Evolutionary conservation across 2,888 invertebrate species (phyloP), one percentile per base, ranked within the genome.

Genomic region (Meganola albula): DNA sequence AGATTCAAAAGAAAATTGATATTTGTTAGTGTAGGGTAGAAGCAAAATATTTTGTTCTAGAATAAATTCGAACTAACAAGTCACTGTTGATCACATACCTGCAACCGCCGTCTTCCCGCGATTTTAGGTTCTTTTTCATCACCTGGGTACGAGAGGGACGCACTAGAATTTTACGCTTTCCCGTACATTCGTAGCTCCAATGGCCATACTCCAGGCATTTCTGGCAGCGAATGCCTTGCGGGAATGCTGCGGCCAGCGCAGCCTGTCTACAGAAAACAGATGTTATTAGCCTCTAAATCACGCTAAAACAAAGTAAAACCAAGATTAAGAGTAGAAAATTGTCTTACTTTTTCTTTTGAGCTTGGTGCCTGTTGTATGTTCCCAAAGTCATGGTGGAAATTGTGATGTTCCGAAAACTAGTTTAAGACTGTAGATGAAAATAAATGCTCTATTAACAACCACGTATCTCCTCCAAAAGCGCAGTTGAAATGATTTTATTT

Each of bases 121-220:
- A 55, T 43, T 83, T 87, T 31, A 90, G 37, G 45, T 87, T 88
- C 50, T 88, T 96, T 58, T 92, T 93, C 44, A 97, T 75, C 40
- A 92, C 89, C 51, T 92, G 90, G 1, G 96, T 94, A 33, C 97
- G 90, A 0, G 97, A 96, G 3, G 91, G 90, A 35, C 97, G 89
- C 53, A 95, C 91, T 3, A 96, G 83, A 72, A 92, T 93, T 79
- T 97, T 97, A 40, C 97, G 88, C 74, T 97, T 96, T 8, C 93
- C 93, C 50, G 91, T 95, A 67, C 97, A 98, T 73, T 97, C 94
- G 61, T 95, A 98, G 39, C 96, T 96, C 96, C 96, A 98, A 70
- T 98, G 97, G 0, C 97, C 97, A 62, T 91, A 91, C 74, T 96
- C 93, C 27, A 97, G 79, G 65, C 97, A 98, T 79, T 97, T 97